A percentile compares a stretch with the other conserved stretches of the same genome.
phyloP scores from a whole-genome alignment of 92 coral and sea anemone genomes.

The Epizoanthus stellaris region DNA sequence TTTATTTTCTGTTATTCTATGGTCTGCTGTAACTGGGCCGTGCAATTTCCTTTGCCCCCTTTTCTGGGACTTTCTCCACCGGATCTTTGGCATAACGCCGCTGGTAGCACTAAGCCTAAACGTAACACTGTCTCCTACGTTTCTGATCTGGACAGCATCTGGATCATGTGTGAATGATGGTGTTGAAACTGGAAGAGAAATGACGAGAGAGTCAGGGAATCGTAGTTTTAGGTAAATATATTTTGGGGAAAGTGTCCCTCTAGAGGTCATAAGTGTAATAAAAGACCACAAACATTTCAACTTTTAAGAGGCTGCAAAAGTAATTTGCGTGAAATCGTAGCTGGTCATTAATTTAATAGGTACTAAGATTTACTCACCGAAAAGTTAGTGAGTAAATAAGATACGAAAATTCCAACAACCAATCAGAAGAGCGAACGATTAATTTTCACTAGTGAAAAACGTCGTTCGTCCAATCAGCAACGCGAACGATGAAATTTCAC shows the following conservation, averaged over 20 bases:
- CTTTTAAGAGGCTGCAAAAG: too few relatives aligned
- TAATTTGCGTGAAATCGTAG: too few relatives aligned
- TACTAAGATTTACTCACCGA: too few relatives aligned
- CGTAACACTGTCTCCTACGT: constrained; percentile 11
- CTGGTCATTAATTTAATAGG: too few relatives aligned
- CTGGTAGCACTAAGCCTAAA: constrained; percentile 12
- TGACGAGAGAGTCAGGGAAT: neutral
- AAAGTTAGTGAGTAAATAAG: too few relatives aligned
- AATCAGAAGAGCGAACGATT: too few relatives aligned
- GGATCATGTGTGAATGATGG: neutral
- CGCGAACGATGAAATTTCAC: too few relatives aligned
- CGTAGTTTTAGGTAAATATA: neutral
- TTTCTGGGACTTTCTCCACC: neutral
- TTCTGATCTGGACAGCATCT: neutral
- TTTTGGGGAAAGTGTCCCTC: neutral
- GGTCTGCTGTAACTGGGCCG: neutral
- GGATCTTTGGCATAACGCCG: neutral
- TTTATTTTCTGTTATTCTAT: neutral
- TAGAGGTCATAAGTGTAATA: neutral
- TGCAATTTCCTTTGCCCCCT: neutral
- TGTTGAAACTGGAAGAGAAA: neutral
- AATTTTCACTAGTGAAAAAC: too few relatives aligned
- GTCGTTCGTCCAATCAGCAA: too few relatives aligned
- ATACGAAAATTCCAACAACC: too few relatives aligned
- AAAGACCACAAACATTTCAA: too few relatives aligned